Conservation (phyloP, 2,888 invertebrate species). For the Eupithecia subfuscata region DNA sequence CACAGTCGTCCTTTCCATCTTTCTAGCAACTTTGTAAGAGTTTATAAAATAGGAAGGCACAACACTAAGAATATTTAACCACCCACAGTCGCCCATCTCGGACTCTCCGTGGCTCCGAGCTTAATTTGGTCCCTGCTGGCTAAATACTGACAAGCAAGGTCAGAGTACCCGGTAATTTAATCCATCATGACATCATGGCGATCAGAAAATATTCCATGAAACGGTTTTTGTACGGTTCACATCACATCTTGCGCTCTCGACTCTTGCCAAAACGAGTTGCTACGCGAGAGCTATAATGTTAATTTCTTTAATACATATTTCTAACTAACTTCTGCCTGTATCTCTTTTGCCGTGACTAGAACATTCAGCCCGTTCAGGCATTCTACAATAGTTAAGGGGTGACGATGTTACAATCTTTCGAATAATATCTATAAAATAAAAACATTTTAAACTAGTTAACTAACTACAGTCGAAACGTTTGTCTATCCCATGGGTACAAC, state of each 20-base stretch:
- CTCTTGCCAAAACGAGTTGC: slow-evolving; percentile 25
- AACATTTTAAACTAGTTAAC: too few relatives aligned
- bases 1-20: neutral
- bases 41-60: neutral
- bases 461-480: too few relatives aligned
- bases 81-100: neutral
- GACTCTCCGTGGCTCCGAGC: neutral
- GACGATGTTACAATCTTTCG: neutral
- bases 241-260: slow-evolving; percentile 26
- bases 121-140: slow-evolving; percentile 33
- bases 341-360: neutral
- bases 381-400: neutral
- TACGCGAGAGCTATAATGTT: too few relatives aligned
- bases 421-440: neutral
- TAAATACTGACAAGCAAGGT: slow-evolving; percentile 71
- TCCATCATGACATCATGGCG: slow-evolving; percentile 80
- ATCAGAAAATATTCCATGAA: slow-evolving; percentile 75
- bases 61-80: neutral
- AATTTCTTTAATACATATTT: neutral
- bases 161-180: slow-evolving; percentile 74
- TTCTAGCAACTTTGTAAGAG: neutral
- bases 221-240: slow-evolving; percentile 64
- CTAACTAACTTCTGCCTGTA: neutral
- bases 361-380: neutral
- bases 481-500: too few relatives aligned